Conservation (phyloP, 2,888 invertebrate species). For the Xanthia icteritia region DNA sequence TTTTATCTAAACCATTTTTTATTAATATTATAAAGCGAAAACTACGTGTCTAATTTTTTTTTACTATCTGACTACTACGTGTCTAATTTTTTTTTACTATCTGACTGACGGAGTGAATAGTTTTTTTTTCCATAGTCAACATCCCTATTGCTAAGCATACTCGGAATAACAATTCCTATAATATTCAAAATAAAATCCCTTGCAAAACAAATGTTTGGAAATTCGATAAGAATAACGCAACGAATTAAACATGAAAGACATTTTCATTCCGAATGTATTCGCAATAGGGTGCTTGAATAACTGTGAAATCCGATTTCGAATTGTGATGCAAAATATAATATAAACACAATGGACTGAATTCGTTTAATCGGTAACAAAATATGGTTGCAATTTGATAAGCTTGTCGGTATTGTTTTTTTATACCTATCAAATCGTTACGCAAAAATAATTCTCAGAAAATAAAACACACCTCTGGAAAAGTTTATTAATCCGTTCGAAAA, state of each 20-base stretch:
- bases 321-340: neutral
- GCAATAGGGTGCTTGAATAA: neutral
- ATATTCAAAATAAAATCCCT: neutral
- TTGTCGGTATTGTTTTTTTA: neutral
- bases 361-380: neutral
- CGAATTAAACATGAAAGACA: neutral
- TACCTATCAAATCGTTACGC: neutral
- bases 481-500: neutral
- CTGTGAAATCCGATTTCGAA: conserved; percentile 4
- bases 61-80: too few relatives aligned
- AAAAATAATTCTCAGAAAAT: neutral
- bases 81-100: too few relatives aligned
- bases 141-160: neutral
- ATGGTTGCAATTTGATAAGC: conserved; percentile 39
- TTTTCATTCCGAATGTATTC: neutral
- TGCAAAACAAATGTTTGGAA: neutral
- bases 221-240: neutral
- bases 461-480: neutral
- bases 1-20: too few relatives aligned
- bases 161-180: neutral
- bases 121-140: too few relatives aligned
- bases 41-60: too few relatives aligned
- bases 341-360: conserved; percentile 4
- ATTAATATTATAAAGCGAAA: too few relatives aligned
- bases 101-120: too few relatives aligned